Evolutionary conservation across 2,113 vertebrate genomes (phyloP), one percentile per base, ranked within the genome.

Genomic region (Phaethornis superciliosus): DNA sequence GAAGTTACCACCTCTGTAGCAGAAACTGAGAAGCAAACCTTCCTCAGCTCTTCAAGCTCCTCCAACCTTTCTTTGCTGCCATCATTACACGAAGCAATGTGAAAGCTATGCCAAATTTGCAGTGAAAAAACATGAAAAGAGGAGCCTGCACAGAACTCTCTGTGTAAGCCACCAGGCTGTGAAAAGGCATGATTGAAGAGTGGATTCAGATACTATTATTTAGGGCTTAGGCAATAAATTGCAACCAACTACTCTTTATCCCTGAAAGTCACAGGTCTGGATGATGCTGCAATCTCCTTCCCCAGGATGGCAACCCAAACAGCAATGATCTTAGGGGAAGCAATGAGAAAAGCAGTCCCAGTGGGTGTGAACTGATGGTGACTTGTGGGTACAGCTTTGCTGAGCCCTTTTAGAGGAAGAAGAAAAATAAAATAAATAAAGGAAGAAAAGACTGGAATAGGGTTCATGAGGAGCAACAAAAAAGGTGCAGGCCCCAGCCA

Each of bases 61-160:
- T 49, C 44, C 63, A 85, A 44, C 67, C 46, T 88, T 58, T 84
- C 87, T 84, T 47, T 74, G n/a, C 55, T 81, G 46, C 21, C 1
- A 0, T 22, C 20, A 27, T 44, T 55, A 49, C 17, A 12, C 6
- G n/a, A 52, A 80, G 23, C 0, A 1, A 56, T 1, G 0, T 16
- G 44, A 90, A 72, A 85, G 33, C 49, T 32, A 71, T 40, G n/a
- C 44, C 30, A 52, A 64, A 54, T 28, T 1, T 44, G 51, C n/a
- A 46, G n/a, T 44, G 35, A 52, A 88, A 87, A 90, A 37, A 40
- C 52, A 47, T 54, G 44, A 64, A 10, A 30, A 49, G 77, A 85
- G 76, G 9, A 80, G 19, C 58, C 46, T 58, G 23, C 49, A 15
- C 49, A 56, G 49, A 56, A 26, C 13, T 35, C 37, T 32, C 47